phyloP scores from a whole-genome alignment of 2,888 invertebrate species.

The Aphodius sticticus region DNA sequence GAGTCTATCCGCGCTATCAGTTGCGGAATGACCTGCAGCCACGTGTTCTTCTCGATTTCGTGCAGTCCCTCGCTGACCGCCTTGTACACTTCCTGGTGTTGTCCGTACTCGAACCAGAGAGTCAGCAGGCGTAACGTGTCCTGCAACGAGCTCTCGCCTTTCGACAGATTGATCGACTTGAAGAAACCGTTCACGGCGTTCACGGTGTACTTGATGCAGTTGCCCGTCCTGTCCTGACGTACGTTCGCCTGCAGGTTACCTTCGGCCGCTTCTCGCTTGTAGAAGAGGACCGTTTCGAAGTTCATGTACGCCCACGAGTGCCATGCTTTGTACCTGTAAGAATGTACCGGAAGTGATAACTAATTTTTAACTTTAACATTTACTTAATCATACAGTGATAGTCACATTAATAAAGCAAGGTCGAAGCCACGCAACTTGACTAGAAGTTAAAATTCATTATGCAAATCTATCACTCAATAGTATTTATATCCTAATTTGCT shows the following conservation, averaged over 20 bases:
- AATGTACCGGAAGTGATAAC: neutral
- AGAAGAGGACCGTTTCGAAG: conserved; percentile 87
- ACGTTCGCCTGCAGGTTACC: conserved; percentile 33
- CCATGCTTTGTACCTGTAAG: conserved; percentile 86
- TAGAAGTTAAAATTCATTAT: too few species aligned
- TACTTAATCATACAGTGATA: too few species aligned
- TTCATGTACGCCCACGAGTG: conserved; percentile 98
- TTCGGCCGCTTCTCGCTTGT: conserved; percentile 60
- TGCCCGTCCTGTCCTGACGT: conserved; percentile 51
- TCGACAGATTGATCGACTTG: conserved; percentile 87
- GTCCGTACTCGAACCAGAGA: conserved; percentile 98
- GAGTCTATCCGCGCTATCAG: conserved; percentile 98
- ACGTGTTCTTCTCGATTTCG: conserved; percentile 95
- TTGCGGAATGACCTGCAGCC: conserved; percentile 99
- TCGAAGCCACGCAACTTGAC: too few species aligned
- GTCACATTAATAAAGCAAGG: too few species aligned
- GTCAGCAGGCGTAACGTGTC: conserved; percentile 94
- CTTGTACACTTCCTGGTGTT: conserved; percentile 92
- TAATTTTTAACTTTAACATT: neutral
- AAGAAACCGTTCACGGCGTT: conserved; percentile 97
- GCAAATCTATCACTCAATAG: too few species aligned
- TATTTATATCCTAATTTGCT: too few species aligned
- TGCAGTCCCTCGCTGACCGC: conserved; percentile 92
- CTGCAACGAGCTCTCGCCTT: conserved; percentile 87
- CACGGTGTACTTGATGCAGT: conserved; percentile 82